Base-by-base conservation (phyloP, 2,888 invertebrate species). In the Tanypteryx hageni region DNA sequence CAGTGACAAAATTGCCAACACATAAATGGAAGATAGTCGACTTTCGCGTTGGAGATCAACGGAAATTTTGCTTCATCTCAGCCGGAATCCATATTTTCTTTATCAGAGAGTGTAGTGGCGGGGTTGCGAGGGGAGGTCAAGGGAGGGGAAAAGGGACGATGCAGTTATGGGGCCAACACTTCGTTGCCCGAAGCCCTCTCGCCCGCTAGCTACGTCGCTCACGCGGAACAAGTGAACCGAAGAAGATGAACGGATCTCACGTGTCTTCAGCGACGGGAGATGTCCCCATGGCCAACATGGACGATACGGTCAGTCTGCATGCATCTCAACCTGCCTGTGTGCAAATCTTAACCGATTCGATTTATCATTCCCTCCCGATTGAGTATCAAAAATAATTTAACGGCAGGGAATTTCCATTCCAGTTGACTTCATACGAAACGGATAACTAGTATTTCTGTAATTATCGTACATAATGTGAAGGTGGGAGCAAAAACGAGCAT, bases 231-330 rank as follows among this genome's bases (percentile, higher is more conserved):
- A 76, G 76, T 76, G 76, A 76, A 76, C 76, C 76, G 76, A 10
- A 22, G 76, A 76, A 9, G 76, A 76, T 76, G 76, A 76, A 76
- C 27, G 76, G 76, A 76, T 27, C 22, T 22, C 76, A 76, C 76
- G 76, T 14, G 27, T 27, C 76, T 27, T 9, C 76, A 22, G 68
- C 68, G 22, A 68, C n/a, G 76, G 11, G 22, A 11, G 76, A 76
- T 27, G 76, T 76, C 13, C 76, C 27, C 27, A 22, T 76, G 9
- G 76, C 76, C 27, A 27, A 76, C 76, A 68, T 68, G 68, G 22
- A n/a, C 11, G 76, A 76, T 27, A 76, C 76, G 76, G 76, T 76
- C 76, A 27, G 76, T 76, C 27, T 76, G 27, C 27, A 22, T 76
- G 27, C 22, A 27, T 27, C 27, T 76, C 27, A 27, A 27, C 68